phyloP scores from a whole-genome alignment of 1,140 invertebrate genomes.

The Trachymyrmex cornetzi region DNA sequence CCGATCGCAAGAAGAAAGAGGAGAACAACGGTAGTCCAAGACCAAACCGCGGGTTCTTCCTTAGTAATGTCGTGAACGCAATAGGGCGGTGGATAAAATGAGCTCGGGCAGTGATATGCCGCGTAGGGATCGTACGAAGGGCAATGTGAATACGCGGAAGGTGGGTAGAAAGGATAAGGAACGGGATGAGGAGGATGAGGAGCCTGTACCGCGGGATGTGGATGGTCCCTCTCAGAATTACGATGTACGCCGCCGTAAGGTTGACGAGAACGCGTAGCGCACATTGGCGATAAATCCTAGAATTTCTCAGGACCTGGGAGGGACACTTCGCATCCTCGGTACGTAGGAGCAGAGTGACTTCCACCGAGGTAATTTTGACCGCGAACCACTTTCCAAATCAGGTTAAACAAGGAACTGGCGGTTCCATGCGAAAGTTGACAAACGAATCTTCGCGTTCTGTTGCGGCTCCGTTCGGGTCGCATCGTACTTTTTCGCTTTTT shows the following conservation, averaged over 20 bases:
- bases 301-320: background rate
- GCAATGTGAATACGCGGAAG: conserved; percentile 47
- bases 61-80: conserved; percentile 30
- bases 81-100: conserved; percentile 55
- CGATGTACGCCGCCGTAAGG: background rate
- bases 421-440: background rate
- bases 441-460: background rate
- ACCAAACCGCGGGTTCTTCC: conserved; percentile 35
- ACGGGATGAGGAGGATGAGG: background rate
- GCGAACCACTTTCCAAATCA: background rate
- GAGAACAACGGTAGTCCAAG: conserved; percentile 54
- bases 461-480: background rate
- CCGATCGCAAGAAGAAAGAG: conserved; percentile 34
- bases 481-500: background rate
- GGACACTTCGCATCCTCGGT: background rate
- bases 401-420: background rate
- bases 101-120: conserved; percentile 35
- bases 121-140: conserved; percentile 63
- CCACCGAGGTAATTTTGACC: conserved; percentile 41
- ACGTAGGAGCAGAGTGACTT: background rate
- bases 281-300: conserved; percentile 55
- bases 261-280: conserved; percentile 34
- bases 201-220: conserved; percentile 9
- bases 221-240: conserved; percentile 32
- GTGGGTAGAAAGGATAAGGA: background rate